Evolutionary conservation across 2,888 invertebrate species (phyloP), one percentile per base, ranked within the genome.

Genomic region (Cenopis cana): DNA sequence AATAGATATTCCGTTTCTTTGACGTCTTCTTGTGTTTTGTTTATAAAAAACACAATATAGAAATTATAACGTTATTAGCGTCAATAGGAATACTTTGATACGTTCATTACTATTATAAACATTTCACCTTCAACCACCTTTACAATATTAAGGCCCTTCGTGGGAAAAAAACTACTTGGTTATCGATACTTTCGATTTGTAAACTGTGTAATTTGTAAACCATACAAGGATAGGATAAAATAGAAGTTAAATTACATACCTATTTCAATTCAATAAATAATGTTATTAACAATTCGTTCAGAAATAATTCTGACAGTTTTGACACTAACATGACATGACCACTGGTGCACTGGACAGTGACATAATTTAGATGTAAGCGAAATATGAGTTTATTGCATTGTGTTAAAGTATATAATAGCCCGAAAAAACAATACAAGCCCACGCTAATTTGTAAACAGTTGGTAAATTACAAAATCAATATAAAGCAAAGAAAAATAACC

Each of bases 291-390:
- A 14, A 3, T 46, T 41, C 68, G 68, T 68, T 41, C 59, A 60
- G 59, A 60, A 68, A 68, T 29, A 12, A 10, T 12, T 38, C 11
- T 57, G 24, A 17, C 20, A 38, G 36, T 10, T 54, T 20, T 68
- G 60, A 54, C 68, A 68, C 52, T 68, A 59, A 68, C 60, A 68
- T 33, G 33, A 55, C 41, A 17, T 9, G 6, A 33, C 33, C 33
- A 33, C 33, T 5, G 33, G 6, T 5, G 5, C 33, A 33, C 33
- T 5, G 33, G 8, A 36, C 18, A 12, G 14, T 24, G 24, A 24
- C 4, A 4, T 24, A 10, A 6, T 12, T 12, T n/a, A 6, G 10
- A 9, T 60, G 9, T 24, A 65, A 29, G 1, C 29, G 0, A 65
- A 29, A 46, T 46, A 18, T 0, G 29, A 0, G 20, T 50, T 59